phyloP scores from a whole-genome alignment of 2,113 vertebrate genomes.

The Setophaga kirtlandii region DNA sequence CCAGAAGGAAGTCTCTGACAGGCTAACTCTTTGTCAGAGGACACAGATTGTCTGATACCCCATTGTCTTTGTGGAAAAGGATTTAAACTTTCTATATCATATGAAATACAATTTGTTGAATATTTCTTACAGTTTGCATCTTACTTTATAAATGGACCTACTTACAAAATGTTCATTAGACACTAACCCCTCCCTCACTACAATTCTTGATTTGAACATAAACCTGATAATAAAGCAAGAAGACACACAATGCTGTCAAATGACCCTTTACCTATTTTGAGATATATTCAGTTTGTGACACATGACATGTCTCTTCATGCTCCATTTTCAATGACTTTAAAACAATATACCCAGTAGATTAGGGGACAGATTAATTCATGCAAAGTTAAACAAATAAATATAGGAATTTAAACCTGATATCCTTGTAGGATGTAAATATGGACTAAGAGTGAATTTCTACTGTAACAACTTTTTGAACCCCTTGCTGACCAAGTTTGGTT shows the following conservation, averaged over 20 bases:
- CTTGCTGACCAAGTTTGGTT: background rate
- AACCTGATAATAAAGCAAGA: background rate
- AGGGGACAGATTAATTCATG: rapidly evolving
- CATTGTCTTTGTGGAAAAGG: background rate
- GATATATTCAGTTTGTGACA: background rate
- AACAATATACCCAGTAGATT: background rate
- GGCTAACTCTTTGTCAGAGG: background rate
- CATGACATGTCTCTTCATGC: background rate
- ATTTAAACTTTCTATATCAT: background rate
- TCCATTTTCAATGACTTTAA: background rate
- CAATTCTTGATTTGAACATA: background rate
- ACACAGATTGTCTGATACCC: background rate
- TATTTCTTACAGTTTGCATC: background rate
- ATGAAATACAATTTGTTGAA: background rate
- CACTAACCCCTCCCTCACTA: background rate
- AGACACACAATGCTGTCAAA: background rate
- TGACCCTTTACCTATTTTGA: background rate
- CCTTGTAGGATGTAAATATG: rapidly evolving
- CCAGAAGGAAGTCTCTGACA: background rate
- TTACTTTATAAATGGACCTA: background rate
- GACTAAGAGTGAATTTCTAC: background rate
- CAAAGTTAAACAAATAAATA: background rate
- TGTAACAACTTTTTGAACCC: background rate
- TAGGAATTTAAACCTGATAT: background rate
- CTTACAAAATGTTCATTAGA: background rate